phyloP scores from a whole-genome alignment of 2,797 vertebrate genomes.

The Australoheros facetus region DNA sequence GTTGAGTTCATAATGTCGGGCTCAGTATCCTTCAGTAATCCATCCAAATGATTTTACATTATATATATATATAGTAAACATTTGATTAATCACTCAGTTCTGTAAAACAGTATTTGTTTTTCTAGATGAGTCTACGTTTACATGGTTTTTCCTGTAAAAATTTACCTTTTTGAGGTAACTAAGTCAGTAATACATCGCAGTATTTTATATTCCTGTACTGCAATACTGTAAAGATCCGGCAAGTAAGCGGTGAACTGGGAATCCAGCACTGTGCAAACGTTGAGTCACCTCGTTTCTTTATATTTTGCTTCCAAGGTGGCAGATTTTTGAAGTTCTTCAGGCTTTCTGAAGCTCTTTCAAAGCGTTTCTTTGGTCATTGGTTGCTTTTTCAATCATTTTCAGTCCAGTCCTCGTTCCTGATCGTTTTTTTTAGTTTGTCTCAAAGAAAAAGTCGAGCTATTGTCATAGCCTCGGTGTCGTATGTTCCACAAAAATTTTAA shows the following conservation, averaged over 20 bases:
- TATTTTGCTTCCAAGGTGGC: neutral
- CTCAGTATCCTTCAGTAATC: neutral
- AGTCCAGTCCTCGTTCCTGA: too few species aligned
- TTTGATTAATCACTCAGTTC: neutral
- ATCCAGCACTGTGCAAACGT: neutral
- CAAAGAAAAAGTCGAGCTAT: too few species aligned
- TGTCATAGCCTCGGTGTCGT: too few species aligned
- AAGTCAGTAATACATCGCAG: neutral
- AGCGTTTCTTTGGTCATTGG: neutral
- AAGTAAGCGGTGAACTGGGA: neutral
- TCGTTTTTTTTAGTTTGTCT: too few species aligned
- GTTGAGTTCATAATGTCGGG: neutral
- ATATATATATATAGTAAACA: neutral
- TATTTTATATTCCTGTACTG: accelerated
- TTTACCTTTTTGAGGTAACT: neutral
- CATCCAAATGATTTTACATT: neutral
- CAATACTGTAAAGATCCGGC: neutral
- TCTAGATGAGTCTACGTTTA: neutral
- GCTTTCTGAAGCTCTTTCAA: neutral
- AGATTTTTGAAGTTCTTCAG: neutral
- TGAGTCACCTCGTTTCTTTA: neutral
- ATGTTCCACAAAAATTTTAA: too few species aligned
- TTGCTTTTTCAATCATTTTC: neutral
- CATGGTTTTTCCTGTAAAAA: neutral
- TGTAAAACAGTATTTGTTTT: neutral